phyloP scores from a whole-genome alignment of 2,113 vertebrate genomes.

The Sturnira hondurensis region DNA sequence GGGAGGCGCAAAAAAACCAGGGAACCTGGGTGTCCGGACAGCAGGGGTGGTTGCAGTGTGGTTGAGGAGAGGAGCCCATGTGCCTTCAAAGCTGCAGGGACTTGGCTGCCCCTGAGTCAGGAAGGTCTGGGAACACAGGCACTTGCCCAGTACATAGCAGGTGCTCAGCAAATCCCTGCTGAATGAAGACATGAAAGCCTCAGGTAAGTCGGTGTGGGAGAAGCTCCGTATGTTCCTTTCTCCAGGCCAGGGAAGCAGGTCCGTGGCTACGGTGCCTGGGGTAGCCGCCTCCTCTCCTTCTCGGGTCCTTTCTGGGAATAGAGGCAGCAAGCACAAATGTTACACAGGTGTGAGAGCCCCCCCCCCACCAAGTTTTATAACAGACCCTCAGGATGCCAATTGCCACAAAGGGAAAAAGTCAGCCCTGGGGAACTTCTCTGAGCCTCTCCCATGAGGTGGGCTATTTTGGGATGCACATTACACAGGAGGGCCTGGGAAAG shows the following conservation, averaged over 20 bases:
- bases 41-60: fast-evolving
- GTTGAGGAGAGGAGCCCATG: not conserved
- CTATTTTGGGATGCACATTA: constrained; percentile 78
- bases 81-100: not conserved
- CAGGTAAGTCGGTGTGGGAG: not conserved
- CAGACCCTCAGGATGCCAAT: constrained; percentile 60
- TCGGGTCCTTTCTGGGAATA: not conserved
- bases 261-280: fast-evolving
- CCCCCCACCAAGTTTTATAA: constrained; percentile 43
- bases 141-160: not conserved
- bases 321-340: constrained; percentile 16
- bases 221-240: not conserved
- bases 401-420: constrained; percentile 53
- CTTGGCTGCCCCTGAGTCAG: not conserved
- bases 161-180: not conserved
- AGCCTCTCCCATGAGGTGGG: constrained; percentile 64
- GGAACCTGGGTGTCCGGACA: not conserved
- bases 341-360: not conserved
- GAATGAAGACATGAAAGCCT: not conserved
- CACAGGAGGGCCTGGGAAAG: constrained; percentile 64
- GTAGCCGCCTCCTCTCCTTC: not conserved
- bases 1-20: not conserved
- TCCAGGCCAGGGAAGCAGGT: not conserved
- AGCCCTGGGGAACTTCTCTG: constrained; percentile 64
- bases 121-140: not conserved